A percentile compares a stretch with the other conserved stretches of the same genome.
Conservation (phyloP, 2,113 vertebrate species). For the Laterallus jamaicensis region DNA sequence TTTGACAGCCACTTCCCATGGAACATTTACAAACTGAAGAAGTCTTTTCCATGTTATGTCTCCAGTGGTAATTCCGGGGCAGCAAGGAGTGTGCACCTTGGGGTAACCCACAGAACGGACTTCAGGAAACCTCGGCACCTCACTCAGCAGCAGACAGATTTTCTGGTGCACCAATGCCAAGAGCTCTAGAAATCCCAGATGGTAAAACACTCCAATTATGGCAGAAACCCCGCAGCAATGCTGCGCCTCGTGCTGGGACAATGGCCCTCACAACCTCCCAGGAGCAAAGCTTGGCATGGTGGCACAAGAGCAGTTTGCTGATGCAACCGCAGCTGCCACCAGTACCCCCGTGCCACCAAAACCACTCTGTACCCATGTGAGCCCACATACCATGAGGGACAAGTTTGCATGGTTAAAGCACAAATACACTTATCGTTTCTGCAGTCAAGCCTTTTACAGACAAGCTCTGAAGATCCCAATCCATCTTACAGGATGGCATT, state of each 20-base stretch:
- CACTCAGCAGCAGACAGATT: not conserved
- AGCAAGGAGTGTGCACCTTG: rapidly evolving
- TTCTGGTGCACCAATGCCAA: not conserved
- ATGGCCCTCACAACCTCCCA: not conserved
- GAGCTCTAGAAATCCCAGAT: not conserved
- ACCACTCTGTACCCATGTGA: not conserved
- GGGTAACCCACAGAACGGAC: not conserved
- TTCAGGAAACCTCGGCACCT: not conserved
- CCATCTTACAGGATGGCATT: not conserved
- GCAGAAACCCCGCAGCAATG: not conserved
- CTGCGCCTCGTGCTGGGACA: not conserved
- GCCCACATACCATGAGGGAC: not conserved
- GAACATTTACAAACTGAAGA: not conserved
- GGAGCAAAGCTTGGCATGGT: not conserved
- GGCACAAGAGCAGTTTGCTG: not conserved
- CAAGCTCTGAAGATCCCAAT: not conserved
- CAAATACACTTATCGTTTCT: not conserved
- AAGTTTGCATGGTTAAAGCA: not conserved
- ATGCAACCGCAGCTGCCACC: not conserved
- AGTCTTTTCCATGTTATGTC: not conserved
- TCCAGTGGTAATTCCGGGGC: not conserved
- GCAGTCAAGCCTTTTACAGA: not conserved
- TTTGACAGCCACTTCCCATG: not conserved
- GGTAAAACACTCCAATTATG: rapidly evolving
- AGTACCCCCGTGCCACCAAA: rapidly evolving